Evolutionary conservation across 2,888 invertebrate species (phyloP), one percentile per base, ranked within the genome.

Genomic region (Synanthedon andrenaeformis): DNA sequence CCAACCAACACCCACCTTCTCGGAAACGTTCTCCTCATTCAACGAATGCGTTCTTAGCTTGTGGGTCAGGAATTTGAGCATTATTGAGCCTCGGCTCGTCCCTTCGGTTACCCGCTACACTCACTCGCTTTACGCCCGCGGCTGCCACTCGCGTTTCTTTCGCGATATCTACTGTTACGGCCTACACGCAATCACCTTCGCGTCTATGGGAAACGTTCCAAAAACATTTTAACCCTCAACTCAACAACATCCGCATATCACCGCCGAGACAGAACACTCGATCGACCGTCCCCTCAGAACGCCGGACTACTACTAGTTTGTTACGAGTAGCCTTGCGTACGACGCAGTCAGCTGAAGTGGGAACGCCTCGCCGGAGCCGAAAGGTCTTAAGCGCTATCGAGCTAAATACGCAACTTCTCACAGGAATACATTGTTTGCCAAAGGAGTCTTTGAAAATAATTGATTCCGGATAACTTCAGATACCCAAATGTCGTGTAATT

Each of bases 31-130:
- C 83, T 93, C 92, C 89, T 94, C 94, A 90, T 93, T 94, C 88
- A 94, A 91, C 81, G 94, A 93, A 88, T 94, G 94, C 81, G 93
- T 93, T 88, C 92, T 92, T 83, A 94, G 89, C 90, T 94, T 94
- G 88, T 94, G 92, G 72, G 94, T 94, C 78, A 94, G 90, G 89
- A 93, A 94, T 89, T 93, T 94, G 88, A 94, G 92, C 94, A 94
- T 94, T 90, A 91, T 92, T 91, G 89, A 76, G 76, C 76, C 79
- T 75, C 84, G 78, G 77, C 79, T 74, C 82, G 76, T 74, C 68
- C 73, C 73, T 77, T 65, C 78, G 74, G 77, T 80, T 81, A 75
- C 74, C 74, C 70, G 66, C 63, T 60, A 62, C 49, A 23, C 49
- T 49, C 49, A 45, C 67, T 62, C 57, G 63, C 68, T 65, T 63